Evolutionary conservation across 1,140 invertebrate genomes (phyloP).

Genomic region (Drepana arcuata): DNA sequence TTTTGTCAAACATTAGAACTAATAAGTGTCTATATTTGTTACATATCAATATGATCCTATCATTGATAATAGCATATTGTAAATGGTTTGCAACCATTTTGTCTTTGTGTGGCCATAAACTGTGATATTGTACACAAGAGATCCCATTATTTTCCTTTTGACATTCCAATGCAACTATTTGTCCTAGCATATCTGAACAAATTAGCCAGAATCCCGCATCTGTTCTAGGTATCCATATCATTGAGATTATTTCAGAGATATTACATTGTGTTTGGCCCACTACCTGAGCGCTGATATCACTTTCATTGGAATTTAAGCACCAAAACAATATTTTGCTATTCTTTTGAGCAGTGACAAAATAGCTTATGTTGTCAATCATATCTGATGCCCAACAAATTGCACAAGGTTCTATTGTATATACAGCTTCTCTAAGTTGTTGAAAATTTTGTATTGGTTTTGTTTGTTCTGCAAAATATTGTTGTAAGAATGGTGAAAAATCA

Average conservation of each 20-base stretch:
- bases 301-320: slow-evolving; percentile 18
- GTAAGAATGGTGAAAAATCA: slow-evolving; percentile 29
- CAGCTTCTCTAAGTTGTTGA: slow-evolving; percentile 23
- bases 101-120: slow-evolving; percentile 40
- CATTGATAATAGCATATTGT: slow-evolving; percentile 17
- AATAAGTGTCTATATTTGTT: slow-evolving; percentile 51
- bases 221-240: slow-evolving; percentile 30
- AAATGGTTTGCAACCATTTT: slow-evolving; percentile 33
- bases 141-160: slow-evolving; percentile 19
- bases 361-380: slow-evolving; percentile 30
- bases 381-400: slow-evolving; percentile 26
- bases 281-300: slow-evolving; percentile 12
- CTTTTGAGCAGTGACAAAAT: slow-evolving; percentile 44
- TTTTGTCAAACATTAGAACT: slow-evolving; percentile 30
- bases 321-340: slow-evolving; percentile 42
- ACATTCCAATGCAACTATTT: slow-evolving; percentile 28
- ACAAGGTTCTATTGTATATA: slow-evolving; percentile 23
- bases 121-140: slow-evolving; percentile 10
- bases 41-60: slow-evolving; percentile 32
- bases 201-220: slow-evolving; percentile 25
- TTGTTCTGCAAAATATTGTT: slow-evolving; percentile 14
- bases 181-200: slow-evolving; percentile 26
- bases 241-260: slow-evolving; percentile 19
- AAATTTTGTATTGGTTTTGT: slow-evolving; percentile 17
- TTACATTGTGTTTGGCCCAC: slow-evolving; percentile 16